Conservation (phyloP, 37 sponge, comb jelly and placozoan species). For the Amphimedon queenslandica region DNA sequence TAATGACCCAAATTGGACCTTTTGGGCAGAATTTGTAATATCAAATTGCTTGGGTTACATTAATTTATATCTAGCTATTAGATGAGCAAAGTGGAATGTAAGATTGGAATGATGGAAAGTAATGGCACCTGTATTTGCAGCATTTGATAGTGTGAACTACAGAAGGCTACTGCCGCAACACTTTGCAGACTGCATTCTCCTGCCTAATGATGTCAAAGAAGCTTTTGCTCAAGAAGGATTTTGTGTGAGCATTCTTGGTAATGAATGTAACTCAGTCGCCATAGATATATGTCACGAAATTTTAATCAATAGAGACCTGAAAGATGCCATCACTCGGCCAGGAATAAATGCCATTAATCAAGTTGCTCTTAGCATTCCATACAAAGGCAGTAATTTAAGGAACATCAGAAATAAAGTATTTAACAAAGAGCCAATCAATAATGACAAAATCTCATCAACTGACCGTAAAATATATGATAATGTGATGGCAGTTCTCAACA, state of each 20-base stretch:
- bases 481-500: not conserved
- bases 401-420: not conserved
- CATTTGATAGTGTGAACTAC: not conserved
- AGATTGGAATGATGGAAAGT: not conserved
- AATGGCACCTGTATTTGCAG: constrained; percentile 10
- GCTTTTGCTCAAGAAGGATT: not conserved
- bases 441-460: not conserved
- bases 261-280: not conserved
- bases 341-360: not conserved
- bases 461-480: not conserved
- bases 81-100: constrained; percentile 1
- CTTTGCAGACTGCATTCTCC: not conserved
- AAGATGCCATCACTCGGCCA: not conserved
- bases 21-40: constrained; percentile 1
- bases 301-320: not conserved
- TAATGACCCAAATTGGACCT: constrained; percentile 1
- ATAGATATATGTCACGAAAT: constrained; percentile 8
- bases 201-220: not conserved
- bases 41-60: not conserved
- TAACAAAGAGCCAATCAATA: not conserved
- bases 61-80: constrained; percentile 8
- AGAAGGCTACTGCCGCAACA: not conserved
- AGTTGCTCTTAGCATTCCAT: not conserved
- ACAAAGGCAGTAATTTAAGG: not conserved
- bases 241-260: not conserved